phyloP scores from a whole-genome alignment of 2,113 vertebrate species.

The Chrysochloris asiatica region DNA sequence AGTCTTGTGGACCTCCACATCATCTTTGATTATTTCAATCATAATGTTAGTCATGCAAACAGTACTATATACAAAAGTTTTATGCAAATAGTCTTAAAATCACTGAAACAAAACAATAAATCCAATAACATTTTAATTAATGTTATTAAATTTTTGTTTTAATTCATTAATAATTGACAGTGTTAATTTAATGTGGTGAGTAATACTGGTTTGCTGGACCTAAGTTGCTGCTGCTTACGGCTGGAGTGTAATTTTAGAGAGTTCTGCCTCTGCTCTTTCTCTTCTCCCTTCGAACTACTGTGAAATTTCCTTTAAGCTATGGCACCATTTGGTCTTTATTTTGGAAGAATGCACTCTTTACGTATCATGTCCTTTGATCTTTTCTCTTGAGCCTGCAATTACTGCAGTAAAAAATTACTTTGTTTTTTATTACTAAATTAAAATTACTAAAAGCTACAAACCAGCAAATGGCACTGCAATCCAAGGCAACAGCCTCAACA shows the following conservation, averaged over 20 bases:
- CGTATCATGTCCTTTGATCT: background rate
- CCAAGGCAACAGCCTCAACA: background rate
- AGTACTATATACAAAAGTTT: background rate
- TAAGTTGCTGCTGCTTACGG: background rate
- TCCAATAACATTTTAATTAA: background rate
- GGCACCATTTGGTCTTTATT: background rate
- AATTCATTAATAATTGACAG: background rate
- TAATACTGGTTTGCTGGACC: background rate
- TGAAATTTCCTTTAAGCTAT: background rate
- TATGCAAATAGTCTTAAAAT: background rate
- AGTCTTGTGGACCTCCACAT: background rate
- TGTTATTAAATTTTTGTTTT: background rate
- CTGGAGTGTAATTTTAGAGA: background rate
- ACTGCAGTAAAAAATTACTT: background rate
- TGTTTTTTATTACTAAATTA: too few species aligned
- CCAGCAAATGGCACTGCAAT: background rate
- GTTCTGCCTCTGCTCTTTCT: background rate
- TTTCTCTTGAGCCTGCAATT: background rate
- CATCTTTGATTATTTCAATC: background rate
- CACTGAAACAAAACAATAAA: conserved; percentile 7
- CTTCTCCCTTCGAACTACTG: background rate
- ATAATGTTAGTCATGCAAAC: background rate
- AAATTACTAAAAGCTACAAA: background rate
- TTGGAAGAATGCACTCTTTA: conserved; percentile 16
- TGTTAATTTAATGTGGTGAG: background rate